Evolutionary conservation across 2,888 invertebrate genomes (phyloP), one percentile per base, ranked within the genome.

Genomic region (Orgyia antiqua): DNA sequence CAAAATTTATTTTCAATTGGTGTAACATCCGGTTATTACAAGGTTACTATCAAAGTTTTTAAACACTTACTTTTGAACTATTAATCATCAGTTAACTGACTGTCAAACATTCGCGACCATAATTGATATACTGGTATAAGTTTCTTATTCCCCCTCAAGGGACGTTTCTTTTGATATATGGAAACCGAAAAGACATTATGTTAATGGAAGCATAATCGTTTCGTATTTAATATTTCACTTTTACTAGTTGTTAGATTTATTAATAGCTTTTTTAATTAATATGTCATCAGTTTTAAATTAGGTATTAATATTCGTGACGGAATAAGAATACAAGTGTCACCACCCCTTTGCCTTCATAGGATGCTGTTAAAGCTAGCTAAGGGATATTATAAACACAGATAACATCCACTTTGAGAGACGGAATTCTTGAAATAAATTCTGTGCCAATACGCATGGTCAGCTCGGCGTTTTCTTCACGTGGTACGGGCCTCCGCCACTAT

Each of bases 71-170:
- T 31, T 3, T 25, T 34, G 26, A 26, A 23, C 13, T 38, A 49
- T 51, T 31, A 43, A 51, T 51, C 52, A 45, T 24, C 7, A 4
- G 24, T 32, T 49, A 52, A 51, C 45, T 36, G 36, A 36, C 33
- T 49, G 49, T 36, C 34, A 38, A 41, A 43, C 30, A 13, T 34
- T 34, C 34, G 36, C 32, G 32, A 25, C 17, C 35, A 37, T 45
- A 51, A 50, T 45, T 45, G 38, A 49, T 49, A 45, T 42, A 27
- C n/a, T n/a, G n/a, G 37, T 36, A 41, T 45, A 45, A 45, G 32
- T 15, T 27, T 27, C 28, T 12, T 10, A 18, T 26, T 24, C 1
- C 17, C 29, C 36, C 36, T 29, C 23, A 24, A 29, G 36, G 36
- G 36, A 29, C 9, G 7, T 11, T 18, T 11, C 17, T 6, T 10